These are phyloP conservation scores for Corella eumyota DNA, from an alignment of 23 tunicate species.

Conservation along the genomic window DNA sequence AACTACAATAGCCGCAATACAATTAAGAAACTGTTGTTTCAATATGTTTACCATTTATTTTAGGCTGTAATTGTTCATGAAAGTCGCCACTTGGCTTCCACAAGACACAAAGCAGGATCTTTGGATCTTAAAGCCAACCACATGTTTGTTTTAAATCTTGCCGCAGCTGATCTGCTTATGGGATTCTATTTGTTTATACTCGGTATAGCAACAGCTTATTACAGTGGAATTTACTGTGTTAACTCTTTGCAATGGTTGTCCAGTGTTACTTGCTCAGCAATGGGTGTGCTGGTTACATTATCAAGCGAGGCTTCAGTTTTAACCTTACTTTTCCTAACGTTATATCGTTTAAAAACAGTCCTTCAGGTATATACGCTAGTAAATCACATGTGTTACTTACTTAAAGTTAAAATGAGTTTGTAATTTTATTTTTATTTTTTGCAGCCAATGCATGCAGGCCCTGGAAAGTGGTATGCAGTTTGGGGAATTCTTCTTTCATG, in stretches of 20 bases:
- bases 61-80: not conserved
- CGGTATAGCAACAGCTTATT: slow-evolving; percentile 6
- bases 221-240: slow-evolving; percentile 39
- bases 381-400: too few species aligned
- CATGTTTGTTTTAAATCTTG: slow-evolving; percentile 37
- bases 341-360: slow-evolving; percentile 27
- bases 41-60: too few species aligned
- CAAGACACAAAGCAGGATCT: slow-evolving; percentile 5
- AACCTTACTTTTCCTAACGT: slow-evolving; percentile 30
- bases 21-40: too few species aligned
- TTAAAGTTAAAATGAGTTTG: too few species aligned
- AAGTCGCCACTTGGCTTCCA: not conserved
- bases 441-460: too few species aligned
- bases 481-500: too few species aligned
- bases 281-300: slow-evolving; percentile 35
- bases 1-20: too few species aligned
- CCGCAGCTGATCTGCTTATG: slow-evolving; percentile 31
- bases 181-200: slow-evolving; percentile 29
- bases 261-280: slow-evolving; percentile 12
- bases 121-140: slow-evolving; percentile 16
- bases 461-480: too few species aligned
- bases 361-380: too few species aligned
- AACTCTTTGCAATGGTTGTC: slow-evolving; percentile 18
- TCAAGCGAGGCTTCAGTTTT: slow-evolving; percentile 47
- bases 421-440: too few species aligned